These are phyloP conservation scores for Coremacera marginata DNA, from an alignment of 2,888 invertebrate species.

Conservation along the genomic window DNA sequence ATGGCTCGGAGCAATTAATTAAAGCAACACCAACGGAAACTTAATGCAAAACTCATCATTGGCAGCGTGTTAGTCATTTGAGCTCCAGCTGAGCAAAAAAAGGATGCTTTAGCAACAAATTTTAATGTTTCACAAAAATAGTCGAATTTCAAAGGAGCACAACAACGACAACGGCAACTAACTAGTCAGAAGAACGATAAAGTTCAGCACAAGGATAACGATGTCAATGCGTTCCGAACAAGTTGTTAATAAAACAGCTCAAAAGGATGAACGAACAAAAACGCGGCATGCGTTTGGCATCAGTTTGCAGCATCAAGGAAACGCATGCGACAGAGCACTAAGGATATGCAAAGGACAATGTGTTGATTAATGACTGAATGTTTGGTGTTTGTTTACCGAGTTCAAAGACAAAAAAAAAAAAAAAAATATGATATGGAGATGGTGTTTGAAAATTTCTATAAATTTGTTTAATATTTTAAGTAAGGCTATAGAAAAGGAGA, in stretches of 20 bases:
- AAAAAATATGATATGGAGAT: background rate
- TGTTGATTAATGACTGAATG: constrained; percentile 54
- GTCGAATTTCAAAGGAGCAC: constrained; percentile 53
- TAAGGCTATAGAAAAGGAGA: background rate
- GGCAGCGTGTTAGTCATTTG: background rate
- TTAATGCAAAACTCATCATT: constrained; percentile 4
- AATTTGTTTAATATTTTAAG: background rate
- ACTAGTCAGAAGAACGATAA: constrained; percentile 51
- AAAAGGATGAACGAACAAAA: constrained; percentile 32
- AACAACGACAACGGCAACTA: constrained; percentile 37
- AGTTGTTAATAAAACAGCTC: constrained; percentile 26
- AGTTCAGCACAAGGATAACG: constrained; percentile 4
- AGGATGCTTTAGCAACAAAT: constrained; percentile 20
- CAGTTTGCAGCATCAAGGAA: constrained; percentile 44
- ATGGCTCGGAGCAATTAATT: background rate
- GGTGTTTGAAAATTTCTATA: too few species aligned
- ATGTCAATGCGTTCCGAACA: background rate
- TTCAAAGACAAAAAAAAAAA: background rate
- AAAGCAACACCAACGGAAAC: background rate
- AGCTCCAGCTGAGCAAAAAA: constrained; percentile 28
- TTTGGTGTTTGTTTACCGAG: constrained; percentile 30
- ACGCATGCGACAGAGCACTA: background rate
- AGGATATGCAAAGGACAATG: constrained; percentile 45
- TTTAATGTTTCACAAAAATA: constrained; percentile 39
- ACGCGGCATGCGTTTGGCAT: constrained; percentile 57